phyloP scores from a whole-genome alignment of 1,140 invertebrate species.

The Drosophila trapezifrons region DNA sequence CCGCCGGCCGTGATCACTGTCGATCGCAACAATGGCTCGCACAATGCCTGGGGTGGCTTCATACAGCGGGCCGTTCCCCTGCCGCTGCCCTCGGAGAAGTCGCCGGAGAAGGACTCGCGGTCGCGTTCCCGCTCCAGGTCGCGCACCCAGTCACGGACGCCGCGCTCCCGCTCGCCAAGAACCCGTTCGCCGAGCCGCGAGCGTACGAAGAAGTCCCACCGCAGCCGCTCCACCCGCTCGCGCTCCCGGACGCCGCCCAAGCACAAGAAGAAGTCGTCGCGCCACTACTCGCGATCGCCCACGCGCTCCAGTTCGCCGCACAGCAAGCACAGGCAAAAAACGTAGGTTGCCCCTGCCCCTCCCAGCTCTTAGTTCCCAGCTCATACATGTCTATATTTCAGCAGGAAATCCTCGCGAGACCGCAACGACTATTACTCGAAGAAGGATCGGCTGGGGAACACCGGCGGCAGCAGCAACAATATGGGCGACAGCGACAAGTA shows the following conservation, averaged over 20 bases:
- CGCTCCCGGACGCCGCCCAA: constrained; percentile 78
- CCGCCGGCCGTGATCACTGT: constrained; percentile 85
- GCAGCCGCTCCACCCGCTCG: constrained; percentile 84
- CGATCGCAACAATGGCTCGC: constrained; percentile 85
- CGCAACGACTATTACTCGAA: constrained; percentile 76
- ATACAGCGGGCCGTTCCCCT: constrained; percentile 84
- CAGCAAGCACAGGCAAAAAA: constrained; percentile 79
- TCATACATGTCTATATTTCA: neutral
- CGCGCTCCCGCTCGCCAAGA: constrained; percentile 64
- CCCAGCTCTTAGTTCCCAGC: too few relatives aligned
- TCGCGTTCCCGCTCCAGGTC: constrained; percentile 79
- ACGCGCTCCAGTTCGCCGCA: constrained; percentile 80
- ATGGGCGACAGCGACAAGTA: constrained; percentile 65
- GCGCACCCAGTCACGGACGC: constrained; percentile 83
- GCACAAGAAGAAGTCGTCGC: constrained; percentile 80
- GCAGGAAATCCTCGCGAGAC: constrained; percentile 70
- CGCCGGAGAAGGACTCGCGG: constrained; percentile 75
- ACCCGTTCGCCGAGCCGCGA: constrained; percentile 72
- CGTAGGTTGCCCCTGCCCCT: constrained; percentile 37
- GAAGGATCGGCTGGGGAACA: constrained; percentile 65
- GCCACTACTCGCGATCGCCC: constrained; percentile 78
- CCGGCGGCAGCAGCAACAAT: constrained; percentile 63
- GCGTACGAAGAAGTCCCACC: constrained; percentile 84
- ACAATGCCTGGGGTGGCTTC: constrained; percentile 88
- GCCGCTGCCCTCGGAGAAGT: constrained; percentile 71